These are phyloP conservation scores for Chroicocephalus ridibundus DNA, from an alignment of 2,113 vertebrate species.

Conservation along the genomic window DNA sequence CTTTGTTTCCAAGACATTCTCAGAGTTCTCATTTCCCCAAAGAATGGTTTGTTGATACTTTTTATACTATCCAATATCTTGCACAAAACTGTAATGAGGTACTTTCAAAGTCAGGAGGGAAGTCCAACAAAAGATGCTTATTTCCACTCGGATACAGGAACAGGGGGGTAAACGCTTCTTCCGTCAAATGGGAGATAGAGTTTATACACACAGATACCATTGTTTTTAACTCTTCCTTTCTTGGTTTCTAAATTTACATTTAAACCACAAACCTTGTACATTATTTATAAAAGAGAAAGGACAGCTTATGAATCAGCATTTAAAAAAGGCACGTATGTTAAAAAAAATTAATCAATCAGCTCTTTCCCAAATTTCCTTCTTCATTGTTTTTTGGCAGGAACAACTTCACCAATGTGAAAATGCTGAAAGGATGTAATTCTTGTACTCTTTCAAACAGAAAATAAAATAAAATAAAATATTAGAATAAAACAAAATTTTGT, in stretches of 20 bases:
- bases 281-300: neutral
- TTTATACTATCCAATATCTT: neutral
- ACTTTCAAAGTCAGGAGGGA: neutral
- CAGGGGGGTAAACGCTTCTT: neutral
- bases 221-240: neutral
- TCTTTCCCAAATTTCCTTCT: neutral
- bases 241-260: neutral
- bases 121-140: neutral
- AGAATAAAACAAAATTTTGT: neutral
- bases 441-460: neutral
- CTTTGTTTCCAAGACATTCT: neutral
- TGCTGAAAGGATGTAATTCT: neutral
- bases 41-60: neutral
- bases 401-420: neutral
- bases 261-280: neutral
- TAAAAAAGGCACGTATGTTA: neutral
- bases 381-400: neutral
- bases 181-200: neutral
- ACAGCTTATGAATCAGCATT: neutral
- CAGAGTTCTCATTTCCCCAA: neutral
- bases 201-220: neutral
- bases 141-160: neutral
- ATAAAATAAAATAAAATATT: neutral
- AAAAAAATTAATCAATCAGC: neutral
- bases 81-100: neutral